Conservation (phyloP, 37 sponge, comb jelly and placozoan species). For the Cladorhizidae sp. region DNA sequence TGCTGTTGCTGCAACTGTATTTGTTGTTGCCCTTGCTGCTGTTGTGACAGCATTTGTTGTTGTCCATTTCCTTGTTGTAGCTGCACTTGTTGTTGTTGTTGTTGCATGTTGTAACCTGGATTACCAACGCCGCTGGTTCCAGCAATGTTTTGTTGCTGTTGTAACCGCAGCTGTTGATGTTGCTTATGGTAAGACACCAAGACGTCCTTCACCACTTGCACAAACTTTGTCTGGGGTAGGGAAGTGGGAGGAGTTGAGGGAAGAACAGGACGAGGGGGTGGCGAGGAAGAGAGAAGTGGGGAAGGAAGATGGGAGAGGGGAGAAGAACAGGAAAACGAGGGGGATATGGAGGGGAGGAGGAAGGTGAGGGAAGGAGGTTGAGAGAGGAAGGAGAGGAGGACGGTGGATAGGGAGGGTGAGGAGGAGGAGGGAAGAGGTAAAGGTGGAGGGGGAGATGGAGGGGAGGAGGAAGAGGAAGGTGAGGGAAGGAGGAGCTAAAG, state of each 20-base stretch:
- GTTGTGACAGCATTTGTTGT: background rate
- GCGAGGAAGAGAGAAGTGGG: no score
- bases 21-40: background rate
- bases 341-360: no score
- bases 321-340: no score
- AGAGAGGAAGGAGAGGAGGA: no score
- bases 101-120: background rate
- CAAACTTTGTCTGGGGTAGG: slow-evolving; percentile 38
- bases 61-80: slow-evolving; percentile 13
- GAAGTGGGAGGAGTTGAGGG: background rate
- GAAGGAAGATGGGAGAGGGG: no score
- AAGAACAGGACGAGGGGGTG: no score
- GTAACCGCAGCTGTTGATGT: slow-evolving; percentile 11
- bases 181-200: background rate
- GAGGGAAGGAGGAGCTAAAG: no score
- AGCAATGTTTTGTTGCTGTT: slow-evolving; percentile 2
- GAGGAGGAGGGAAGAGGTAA: no score
- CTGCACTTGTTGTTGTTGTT: slow-evolving; percentile 15
- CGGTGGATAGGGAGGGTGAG: no score
- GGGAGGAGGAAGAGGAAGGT: no score
- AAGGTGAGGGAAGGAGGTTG: no score
- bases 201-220: slow-evolving; percentile 33
- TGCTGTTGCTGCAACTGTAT: slow-evolving; percentile 14
- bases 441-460: no score
- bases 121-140: background rate